Base-by-base conservation (phyloP, 2,888 invertebrate genomes). In the Dione vanillae region DNA sequence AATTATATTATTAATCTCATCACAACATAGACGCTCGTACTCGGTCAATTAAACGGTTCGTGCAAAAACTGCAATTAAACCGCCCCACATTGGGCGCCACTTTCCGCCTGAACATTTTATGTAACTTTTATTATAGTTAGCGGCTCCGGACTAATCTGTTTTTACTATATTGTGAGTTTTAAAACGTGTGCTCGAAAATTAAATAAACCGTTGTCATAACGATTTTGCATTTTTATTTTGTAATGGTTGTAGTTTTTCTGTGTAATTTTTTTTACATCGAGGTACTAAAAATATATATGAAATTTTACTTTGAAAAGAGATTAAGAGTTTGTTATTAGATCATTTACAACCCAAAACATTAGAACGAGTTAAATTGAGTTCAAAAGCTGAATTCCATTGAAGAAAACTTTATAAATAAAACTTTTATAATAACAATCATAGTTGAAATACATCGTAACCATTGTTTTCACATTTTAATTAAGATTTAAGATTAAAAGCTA, bases 31-130 rank as follows among this genome's bases (percentile, higher is more conserved):
- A 35, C 45, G 49, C 52, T 70, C 20, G 49, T n/a, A 43, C 20
- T 47, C 67, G 67, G 69, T 69, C 51, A 66, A 67, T 70, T 72
- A 62, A 70, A 70, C 58, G 70, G 66, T 56, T 75, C 61, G 66
- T 62, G 70, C 75, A 71, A 74, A 71, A 69, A 76, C 71, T 70
- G 64, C 73, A 76, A 72, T 70, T 70, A 66, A 68, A 54, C 66
- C 19, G 64, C 27, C 67, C 68, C 72, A 67, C 71, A 69, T 69
- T 61, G 71, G 69, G 69, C 67, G 74, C 73, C 73, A 69, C 65
- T 65, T 70, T 65, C 59, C 54, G 51, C 65, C 19, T n/a, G 47
- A 64, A 64, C 52, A 51, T 56, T 70, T 65, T n/a, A 70, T 65
- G 58, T 59, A 58, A 65, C 70, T 70, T 61, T 61, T 73, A 69